Percentiles rank a stretch among this genome's conserved stretches.
Conservation (phyloP, 1,140 invertebrate species). For the Zelostemma sp. region DNA sequence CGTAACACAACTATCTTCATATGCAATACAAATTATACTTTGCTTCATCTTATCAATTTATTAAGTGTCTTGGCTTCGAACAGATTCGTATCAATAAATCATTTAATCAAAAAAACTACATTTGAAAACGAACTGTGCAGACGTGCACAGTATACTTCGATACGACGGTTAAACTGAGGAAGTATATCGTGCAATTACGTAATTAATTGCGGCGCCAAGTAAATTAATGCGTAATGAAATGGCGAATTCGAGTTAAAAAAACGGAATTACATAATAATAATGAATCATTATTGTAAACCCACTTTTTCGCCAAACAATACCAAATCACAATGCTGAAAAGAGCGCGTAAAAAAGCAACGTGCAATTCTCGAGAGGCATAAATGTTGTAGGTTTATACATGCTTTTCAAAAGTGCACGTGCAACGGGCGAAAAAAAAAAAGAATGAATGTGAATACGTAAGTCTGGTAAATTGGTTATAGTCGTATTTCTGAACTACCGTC, state of each 20-base stretch:
- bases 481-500: constrained; percentile 48
- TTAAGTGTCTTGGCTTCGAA: constrained; percentile 6
- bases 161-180: not conserved
- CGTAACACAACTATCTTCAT: constrained; percentile 10
- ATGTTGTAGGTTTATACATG: constrained; percentile 35
- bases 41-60: constrained; percentile 26
- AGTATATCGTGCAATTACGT: not conserved
- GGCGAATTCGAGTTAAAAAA: not conserved
- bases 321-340: not conserved
- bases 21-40: constrained; percentile 14
- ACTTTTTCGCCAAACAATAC: no score
- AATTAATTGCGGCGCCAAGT: not conserved
- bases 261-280: no score
- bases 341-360: constrained; percentile 20
- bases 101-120: not conserved
- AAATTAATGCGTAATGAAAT: not conserved
- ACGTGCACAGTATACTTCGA: not conserved
- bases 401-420: constrained; percentile 14
- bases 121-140: not conserved
- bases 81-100: constrained; percentile 2
- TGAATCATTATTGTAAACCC: no score
- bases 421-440: constrained; percentile 15
- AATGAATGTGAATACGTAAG: constrained; percentile 42
- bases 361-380: constrained; percentile 6
- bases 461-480: constrained; percentile 45